These are phyloP conservation scores for Perca schrenkii DNA, from an alignment of 2,113 vertebrate species.

Conservation along the genomic window DNA sequence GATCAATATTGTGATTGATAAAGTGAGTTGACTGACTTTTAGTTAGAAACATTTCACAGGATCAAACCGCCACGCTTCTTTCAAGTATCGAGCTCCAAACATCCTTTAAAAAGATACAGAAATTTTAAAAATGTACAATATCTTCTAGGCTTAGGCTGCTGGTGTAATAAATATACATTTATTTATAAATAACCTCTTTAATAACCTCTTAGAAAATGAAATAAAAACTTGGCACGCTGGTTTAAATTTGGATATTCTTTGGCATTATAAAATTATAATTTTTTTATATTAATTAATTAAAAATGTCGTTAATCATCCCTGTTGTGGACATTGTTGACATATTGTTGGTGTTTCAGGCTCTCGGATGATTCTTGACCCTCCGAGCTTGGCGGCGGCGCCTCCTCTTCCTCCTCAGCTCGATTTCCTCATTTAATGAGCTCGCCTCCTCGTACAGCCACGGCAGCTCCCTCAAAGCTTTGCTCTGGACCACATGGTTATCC, in stretches of 20 bases:
- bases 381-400: conserved; percentile 34
- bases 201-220: background rate
- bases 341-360: background rate
- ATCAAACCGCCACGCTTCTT: background rate
- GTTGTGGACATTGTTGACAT: background rate
- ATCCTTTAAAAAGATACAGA: background rate
- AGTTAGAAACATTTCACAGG: conserved; percentile 3
- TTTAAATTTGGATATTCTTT: background rate
- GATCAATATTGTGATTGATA: background rate
- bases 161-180: background rate
- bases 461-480: conserved; percentile 74
- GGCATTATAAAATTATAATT: background rate
- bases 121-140: background rate
- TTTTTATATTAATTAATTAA: background rate
- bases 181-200: background rate
- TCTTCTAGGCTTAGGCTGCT: conserved; percentile 17
- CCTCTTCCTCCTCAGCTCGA: background rate
- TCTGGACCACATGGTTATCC: conserved; percentile 30
- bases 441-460: conserved; percentile 58
- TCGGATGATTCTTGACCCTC: background rate
- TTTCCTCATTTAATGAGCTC: background rate
- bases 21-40: background rate
- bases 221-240: background rate
- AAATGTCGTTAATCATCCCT: background rate
- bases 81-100: conserved; percentile 40